Base-by-base conservation (phyloP, 2,113 vertebrate genomes). In the Labeo catla region DNA sequence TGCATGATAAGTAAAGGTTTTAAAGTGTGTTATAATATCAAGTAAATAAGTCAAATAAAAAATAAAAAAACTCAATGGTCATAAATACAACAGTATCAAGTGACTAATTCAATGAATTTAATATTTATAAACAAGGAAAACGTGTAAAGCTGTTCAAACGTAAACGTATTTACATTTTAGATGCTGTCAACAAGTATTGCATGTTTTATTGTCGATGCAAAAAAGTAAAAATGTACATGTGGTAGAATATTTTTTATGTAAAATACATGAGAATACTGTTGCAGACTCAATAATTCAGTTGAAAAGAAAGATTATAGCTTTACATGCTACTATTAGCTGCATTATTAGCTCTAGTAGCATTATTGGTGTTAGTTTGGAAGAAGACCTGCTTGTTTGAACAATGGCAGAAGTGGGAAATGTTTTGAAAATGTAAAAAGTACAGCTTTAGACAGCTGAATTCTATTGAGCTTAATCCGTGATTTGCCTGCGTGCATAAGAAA, bases 401-500 rank as follows among this genome's bases (percentile, higher is more conserved):
- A 70, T 39, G 15, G 66, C 3, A 70, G 36, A 73, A n/a, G 19
- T 73, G 19, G 70, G 39, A 73, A 70, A 16, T 47, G 43, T 74
- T 74, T 36, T 4, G 13, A 13, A 54, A 77, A 36, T 9, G 4
- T 9, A 9, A 39, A 43, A 70, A 9, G 8, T 43, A 54, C 49
- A 77, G 13, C 23, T 57, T 36, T 54, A 54, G 15, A 54, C 49
- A 36, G 49, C 28, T 52, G 12, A 54, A 77, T 54, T 47, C 19
- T 73, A 43, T 34, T 34, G 49, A 77, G 13, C 34, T 36, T 34
- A 77, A 23, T 9, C 9, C n/a, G 45, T 50, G 39, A 66, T 81
- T 83, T 91, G 88, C 84, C 88, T 88, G 63, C 88, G 87, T 87
- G 73, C 63, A 87, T 54, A 13, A 43, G n/a, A 57, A 72, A 45